A percentile compares a stretch with the other conserved stretches of the same genome.
phyloP scores from a whole-genome alignment of 23 tunicate genomes.

The Ascidia mentula region DNA sequence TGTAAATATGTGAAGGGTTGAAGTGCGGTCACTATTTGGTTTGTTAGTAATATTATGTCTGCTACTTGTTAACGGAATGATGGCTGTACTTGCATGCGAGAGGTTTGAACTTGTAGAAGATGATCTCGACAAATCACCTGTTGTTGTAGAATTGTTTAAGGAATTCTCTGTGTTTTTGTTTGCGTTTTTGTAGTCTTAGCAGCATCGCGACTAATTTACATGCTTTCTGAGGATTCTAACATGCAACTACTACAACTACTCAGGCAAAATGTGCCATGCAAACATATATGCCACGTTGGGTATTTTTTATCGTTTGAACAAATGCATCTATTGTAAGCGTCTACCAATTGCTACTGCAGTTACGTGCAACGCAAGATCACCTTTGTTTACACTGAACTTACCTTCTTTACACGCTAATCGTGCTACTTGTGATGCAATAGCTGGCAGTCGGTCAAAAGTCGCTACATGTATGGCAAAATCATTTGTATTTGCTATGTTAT shows the following conservation, averaged over 20 bases:
- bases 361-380: too few relatives aligned
- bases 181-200: not conserved
- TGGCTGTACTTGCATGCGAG: not conserved
- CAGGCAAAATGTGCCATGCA: not conserved
- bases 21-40: not conserved
- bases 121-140: not conserved
- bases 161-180: not conserved
- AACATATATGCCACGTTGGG: not conserved
- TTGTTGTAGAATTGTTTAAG: not conserved
- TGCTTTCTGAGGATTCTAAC: too few relatives aligned
- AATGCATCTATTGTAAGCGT: too few relatives aligned
- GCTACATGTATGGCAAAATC: not conserved
- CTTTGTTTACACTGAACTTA: not conserved
- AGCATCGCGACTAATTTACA: not conserved
- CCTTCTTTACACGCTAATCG: not conserved
- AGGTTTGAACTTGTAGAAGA: not conserved
- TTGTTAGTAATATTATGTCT: not conserved
- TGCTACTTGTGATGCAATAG: not conserved
- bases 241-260: conserved; percentile 4
- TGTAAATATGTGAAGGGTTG: too few relatives aligned
- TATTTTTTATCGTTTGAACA: too few relatives aligned
- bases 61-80: not conserved
- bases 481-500: conserved; percentile 21
- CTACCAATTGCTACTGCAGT: too few relatives aligned
- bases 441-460: not conserved